phyloP scores from a whole-genome alignment of 2,113 vertebrate species.

The Entelurus aequoreus region DNA sequence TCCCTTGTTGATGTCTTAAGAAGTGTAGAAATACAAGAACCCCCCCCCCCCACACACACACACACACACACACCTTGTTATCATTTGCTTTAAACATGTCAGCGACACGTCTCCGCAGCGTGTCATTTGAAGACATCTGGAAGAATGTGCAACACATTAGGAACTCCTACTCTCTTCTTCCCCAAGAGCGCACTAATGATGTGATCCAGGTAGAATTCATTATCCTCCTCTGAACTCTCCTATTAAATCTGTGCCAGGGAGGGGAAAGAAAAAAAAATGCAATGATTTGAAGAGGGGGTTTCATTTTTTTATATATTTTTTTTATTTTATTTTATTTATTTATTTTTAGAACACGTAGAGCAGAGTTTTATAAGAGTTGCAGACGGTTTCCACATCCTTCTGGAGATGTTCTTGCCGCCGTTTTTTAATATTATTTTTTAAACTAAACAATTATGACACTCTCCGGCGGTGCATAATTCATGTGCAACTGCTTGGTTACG shows the following conservation, averaged over 20 bases:
- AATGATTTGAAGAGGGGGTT: slow-evolving; percentile 12
- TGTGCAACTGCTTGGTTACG: slow-evolving; percentile 37
- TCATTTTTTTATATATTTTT: slow-evolving; percentile 11
- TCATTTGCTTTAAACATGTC: slow-evolving; percentile 21
- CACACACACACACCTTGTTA: slow-evolving; percentile 18
- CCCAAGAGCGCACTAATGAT: slow-evolving; percentile 28
- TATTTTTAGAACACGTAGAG: neutral
- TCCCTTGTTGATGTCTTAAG: no score
- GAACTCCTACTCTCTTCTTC: neutral
- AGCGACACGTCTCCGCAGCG: neutral
- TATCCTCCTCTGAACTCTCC: slow-evolving; percentile 14
- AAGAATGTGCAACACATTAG: slow-evolving; percentile 14
- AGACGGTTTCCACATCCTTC: slow-evolving; percentile 19
- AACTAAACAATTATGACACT: slow-evolving; percentile 49
- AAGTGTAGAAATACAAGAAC: no score
- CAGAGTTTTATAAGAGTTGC: slow-evolving; percentile 7
- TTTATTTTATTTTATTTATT: no score
- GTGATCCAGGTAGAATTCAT: slow-evolving; percentile 35
- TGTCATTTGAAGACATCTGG: slow-evolving; percentile 15
- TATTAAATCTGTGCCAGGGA: slow-evolving; percentile 8
- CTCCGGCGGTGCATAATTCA: slow-evolving; percentile 55
- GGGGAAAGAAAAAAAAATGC: slow-evolving; percentile 5
- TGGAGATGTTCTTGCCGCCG: slow-evolving; percentile 24
- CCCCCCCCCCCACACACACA: neutral
- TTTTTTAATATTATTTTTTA: slow-evolving; percentile 37